phyloP scores from a whole-genome alignment of 2,797 vertebrate genomes.

The Botia kubotai region DNA sequence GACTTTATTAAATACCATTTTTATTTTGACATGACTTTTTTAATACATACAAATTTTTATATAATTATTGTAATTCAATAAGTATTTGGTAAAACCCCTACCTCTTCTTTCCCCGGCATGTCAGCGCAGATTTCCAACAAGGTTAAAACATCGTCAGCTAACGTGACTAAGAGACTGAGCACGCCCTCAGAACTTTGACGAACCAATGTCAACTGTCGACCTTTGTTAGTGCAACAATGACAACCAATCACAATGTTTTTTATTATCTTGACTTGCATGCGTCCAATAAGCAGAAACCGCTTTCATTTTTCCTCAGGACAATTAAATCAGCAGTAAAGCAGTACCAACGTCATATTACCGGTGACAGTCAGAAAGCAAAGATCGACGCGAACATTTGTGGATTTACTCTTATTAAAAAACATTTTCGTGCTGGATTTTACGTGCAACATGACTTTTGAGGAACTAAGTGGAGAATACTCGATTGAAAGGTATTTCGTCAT shows the following conservation, averaged over 20 bases:
- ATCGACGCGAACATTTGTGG: background rate
- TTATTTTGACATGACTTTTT: too few relatives aligned
- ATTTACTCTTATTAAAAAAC: background rate
- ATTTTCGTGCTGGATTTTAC: constrained; percentile 69
- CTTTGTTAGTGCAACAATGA: background rate
- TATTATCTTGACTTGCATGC: constrained; percentile 50
- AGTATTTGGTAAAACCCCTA: background rate
- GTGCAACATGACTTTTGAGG: constrained; percentile 92
- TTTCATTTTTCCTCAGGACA: constrained; percentile 21
- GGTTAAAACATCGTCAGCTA: constrained; percentile 40
- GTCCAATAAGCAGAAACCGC: constrained; percentile 53
- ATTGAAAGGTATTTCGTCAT: constrained; percentile 75
- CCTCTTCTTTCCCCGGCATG: constrained; percentile 27
- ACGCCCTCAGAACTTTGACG: constrained; percentile 51
- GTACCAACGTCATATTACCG: background rate
- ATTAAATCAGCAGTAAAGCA: constrained; percentile 1
- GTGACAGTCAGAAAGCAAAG: constrained; percentile 6
- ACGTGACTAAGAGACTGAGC: constrained; percentile 27
- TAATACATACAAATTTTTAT: too few relatives aligned
- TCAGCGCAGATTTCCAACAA: constrained; percentile 40
- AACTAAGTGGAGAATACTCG: constrained; percentile 84
- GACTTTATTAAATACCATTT: too few relatives aligned
- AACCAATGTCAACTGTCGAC: constrained; percentile 37
- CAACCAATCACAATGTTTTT: constrained; percentile 56
- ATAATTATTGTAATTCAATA: too few relatives aligned